Percentiles rank a stretch among this genome's conserved stretches.
Evolutionary conservation across 2,113 vertebrate genomes (phyloP).

Genomic region (Tringa solitaria): DNA sequence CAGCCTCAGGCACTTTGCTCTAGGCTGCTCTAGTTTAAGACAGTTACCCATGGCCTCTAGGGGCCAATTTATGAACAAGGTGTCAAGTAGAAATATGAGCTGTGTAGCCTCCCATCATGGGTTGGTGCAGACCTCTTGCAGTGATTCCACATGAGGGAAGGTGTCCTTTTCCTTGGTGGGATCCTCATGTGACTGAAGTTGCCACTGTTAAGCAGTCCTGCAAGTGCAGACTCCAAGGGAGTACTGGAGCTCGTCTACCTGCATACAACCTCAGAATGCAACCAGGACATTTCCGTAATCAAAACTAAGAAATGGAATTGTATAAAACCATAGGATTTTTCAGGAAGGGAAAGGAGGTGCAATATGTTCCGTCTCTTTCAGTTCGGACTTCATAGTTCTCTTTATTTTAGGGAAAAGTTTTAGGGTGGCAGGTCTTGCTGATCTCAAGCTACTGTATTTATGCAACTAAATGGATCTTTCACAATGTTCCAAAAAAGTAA

Average conservation of each 20-base stretch:
- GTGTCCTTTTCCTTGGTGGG: not conserved
- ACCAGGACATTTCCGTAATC: not conserved
- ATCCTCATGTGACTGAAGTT: not conserved
- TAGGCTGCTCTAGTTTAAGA: constrained; percentile 7
- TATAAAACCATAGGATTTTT: not conserved
- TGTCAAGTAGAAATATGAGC: not conserved
- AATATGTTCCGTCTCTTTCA: not conserved
- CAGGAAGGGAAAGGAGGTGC: not conserved
- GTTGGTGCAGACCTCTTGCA: not conserved
- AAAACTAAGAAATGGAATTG: not conserved
- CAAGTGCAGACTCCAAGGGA: not conserved
- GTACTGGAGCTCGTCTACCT: not conserved
- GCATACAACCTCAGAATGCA: not conserved
- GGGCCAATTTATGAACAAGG: constrained; percentile 9
- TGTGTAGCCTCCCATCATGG: not conserved
- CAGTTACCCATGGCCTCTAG: not conserved
- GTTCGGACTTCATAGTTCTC: not conserved
- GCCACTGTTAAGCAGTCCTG: not conserved
- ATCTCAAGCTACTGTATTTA: not conserved
- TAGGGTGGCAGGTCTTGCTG: not conserved
- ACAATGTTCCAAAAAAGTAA: not conserved
- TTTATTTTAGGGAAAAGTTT: not conserved
- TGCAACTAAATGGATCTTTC: not conserved
- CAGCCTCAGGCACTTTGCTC: constrained; percentile 20
- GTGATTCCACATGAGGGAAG: not conserved